Evolutionary conservation across 2,113 vertebrate species (phyloP).

Genomic region (Gulo gulo): DNA sequence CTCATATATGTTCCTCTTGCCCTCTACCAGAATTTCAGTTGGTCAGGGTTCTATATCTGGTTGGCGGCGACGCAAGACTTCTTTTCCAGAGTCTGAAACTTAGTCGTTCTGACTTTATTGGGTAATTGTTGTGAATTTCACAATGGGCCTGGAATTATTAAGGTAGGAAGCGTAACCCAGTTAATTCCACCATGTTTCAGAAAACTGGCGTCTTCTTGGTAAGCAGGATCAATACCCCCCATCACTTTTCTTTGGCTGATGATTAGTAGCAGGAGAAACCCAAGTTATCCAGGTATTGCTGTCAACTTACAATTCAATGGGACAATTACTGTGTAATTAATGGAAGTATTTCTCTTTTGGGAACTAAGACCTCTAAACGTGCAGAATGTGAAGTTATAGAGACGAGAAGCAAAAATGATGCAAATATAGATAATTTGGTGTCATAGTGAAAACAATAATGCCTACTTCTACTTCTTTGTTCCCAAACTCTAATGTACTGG

Average conservation of each 20-base stretch:
- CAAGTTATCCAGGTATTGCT: neutral
- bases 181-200: neutral
- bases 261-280: neutral
- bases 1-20: neutral
- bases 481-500: neutral
- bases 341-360: neutral
- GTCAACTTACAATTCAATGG: neutral
- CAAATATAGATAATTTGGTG: neutral
- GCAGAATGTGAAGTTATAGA: neutral
- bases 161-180: neutral
- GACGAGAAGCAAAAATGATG: neutral
- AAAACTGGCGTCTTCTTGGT: neutral
- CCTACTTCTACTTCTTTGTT: neutral
- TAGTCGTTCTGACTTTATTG: neutral
- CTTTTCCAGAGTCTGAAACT: neutral
- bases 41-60: neutral
- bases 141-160: neutral
- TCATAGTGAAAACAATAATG: neutral
- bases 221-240: neutral
- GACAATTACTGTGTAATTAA: neutral
- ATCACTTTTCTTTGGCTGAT: neutral
- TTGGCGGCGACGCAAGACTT: neutral
- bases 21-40: neutral
- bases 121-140: neutral
- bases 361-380: neutral